These are phyloP conservation scores for Plumapathes pennacea DNA, from an alignment of 92 coral and sea anemone species.

Conservation along the genomic window DNA sequence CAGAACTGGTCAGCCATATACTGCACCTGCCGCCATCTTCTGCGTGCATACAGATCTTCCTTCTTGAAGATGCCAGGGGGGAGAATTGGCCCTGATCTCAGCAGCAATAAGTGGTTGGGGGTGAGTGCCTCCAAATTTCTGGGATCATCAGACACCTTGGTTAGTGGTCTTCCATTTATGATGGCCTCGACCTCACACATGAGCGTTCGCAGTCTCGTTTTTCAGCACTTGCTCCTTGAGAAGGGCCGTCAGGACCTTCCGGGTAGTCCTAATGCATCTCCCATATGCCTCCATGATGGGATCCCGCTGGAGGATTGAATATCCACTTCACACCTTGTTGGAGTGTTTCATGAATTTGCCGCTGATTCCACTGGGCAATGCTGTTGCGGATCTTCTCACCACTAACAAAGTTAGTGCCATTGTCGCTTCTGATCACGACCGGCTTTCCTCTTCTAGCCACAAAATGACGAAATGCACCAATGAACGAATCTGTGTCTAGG, in stretches of 20 bases:
- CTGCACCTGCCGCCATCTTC: conserved; percentile 46
- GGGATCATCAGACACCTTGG: conserved; percentile 31
- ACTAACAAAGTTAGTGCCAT: conserved; percentile 36
- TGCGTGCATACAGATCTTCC: conserved; percentile 13
- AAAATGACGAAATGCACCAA: conserved; percentile 41
- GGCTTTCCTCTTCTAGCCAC: conserved; percentile 35
- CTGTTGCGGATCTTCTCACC: conserved; percentile 17
- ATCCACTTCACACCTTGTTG: conserved; percentile 36
- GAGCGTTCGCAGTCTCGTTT: conserved; percentile 40
- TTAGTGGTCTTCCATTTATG: conserved; percentile 32
- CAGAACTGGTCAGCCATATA: conserved; percentile 31
- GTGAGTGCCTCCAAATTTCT: conserved; percentile 31
- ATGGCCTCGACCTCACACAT: conserved; percentile 32
- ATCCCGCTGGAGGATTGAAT: conserved; percentile 52
- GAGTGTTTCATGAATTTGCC: conserved; percentile 11
- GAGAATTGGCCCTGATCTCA: conserved; percentile 19
- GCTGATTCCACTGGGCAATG: conserved; percentile 44
- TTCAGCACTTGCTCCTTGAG: conserved; percentile 28
- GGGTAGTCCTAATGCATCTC: conserved; percentile 39
- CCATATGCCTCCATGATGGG: conserved; percentile 54
- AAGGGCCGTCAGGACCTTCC: conserved; percentile 19
- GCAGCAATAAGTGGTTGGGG: conserved; percentile 42
- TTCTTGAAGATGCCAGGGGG: conserved; percentile 47
- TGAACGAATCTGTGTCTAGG: conserved; percentile 45
- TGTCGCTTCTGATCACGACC: conserved; percentile 38